Evolutionary conservation across 1,140 invertebrate genomes (phyloP).

Genomic region (Drosophila kanapiae): DNA sequence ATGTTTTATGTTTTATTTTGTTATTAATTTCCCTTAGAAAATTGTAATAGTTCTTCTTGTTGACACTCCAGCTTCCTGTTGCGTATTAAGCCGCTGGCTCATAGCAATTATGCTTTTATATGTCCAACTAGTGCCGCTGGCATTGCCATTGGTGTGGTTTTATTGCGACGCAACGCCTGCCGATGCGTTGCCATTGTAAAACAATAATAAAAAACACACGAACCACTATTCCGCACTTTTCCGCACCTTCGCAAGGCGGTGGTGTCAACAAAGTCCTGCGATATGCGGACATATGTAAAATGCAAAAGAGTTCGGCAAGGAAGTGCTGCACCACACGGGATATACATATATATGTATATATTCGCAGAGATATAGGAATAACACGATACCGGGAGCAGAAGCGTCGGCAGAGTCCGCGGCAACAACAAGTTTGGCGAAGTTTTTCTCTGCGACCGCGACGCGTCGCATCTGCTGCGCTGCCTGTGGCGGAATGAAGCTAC

Average conservation of each 20-base stretch:
- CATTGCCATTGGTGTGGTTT: conserved; percentile 60
- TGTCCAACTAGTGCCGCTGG: conserved; percentile 33
- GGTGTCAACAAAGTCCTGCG: conserved; percentile 26
- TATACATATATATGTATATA: background rate
- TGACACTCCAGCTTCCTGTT: conserved; percentile 66
- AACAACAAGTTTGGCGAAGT: conserved; percentile 1
- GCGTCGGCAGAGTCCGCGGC: conserved; percentile 2
- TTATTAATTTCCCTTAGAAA: background rate
- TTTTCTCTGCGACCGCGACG: conserved; percentile 19
- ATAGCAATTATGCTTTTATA: conserved; percentile 79
- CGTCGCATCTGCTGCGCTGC: conserved; percentile 41
- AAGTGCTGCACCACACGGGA: conserved; percentile 50
- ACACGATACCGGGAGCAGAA: conserved; percentile 16
- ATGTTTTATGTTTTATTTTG: background rate
- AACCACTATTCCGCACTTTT: conserved; percentile 3
- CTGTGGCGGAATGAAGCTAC: conserved; percentile 17
- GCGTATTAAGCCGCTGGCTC: conserved; percentile 68
- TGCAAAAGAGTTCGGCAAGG: conserved; percentile 65
- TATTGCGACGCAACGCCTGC: conserved; percentile 65
- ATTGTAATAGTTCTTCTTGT: conserved; percentile 34
- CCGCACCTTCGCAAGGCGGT: conserved; percentile 51
- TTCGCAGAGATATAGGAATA: conserved; percentile 10
- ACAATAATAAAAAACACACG: conserved; percentile 55
- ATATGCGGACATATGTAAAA: conserved; percentile 53
- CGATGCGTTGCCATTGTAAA: conserved; percentile 67